Percentiles rank a stretch among this genome's conserved stretches.
phyloP scores from a whole-genome alignment of 2,888 invertebrate genomes.

The Tanaodytes sp. region DNA sequence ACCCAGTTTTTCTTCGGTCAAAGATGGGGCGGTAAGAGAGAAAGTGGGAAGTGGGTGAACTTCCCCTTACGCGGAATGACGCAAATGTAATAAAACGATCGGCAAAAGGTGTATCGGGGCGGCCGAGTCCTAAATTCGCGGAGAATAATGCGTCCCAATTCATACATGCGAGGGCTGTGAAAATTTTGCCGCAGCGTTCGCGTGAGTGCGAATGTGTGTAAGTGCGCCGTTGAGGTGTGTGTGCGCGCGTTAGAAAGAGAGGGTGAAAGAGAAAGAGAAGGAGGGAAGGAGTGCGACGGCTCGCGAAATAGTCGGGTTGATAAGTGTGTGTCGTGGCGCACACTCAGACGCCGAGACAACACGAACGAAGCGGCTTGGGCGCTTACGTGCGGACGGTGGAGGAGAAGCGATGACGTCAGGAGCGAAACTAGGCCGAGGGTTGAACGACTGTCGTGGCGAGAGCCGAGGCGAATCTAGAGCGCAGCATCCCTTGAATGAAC shows the following conservation, averaged over 20 bases:
- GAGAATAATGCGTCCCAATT: conserved; percentile 43
- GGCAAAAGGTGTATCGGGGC: conserved; percentile 30
- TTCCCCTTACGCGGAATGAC: no score
- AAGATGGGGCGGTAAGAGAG: background rate
- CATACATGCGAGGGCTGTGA: conserved; percentile 36
- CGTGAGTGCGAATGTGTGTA: conserved; percentile 1
- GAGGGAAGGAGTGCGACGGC: conserved; percentile 1
- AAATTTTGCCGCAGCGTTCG: conserved; percentile 28
- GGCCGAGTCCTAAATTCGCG: conserved; percentile 42
- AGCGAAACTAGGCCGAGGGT: conserved; percentile 70
- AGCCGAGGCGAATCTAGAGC: conserved; percentile 66
- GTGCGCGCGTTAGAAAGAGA: no score
- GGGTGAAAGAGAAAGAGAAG: background rate
- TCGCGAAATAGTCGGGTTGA: conserved; percentile 37
- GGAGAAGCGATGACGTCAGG: conserved; percentile 65
- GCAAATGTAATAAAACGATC: conserved; percentile 42
- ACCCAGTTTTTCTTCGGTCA: conserved; percentile 33
- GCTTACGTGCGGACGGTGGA: conserved; percentile 48
- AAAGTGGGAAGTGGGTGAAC: background rate
- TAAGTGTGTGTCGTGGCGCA: conserved; percentile 33
- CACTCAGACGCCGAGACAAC: conserved; percentile 30
- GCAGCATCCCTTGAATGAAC: conserved; percentile 56
- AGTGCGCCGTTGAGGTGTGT: no score
- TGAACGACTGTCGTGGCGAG: conserved; percentile 70
- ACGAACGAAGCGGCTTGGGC: conserved; percentile 29